These are phyloP conservation scores for Hipposideros larvatus DNA, from an alignment of 2,797 vertebrate species.

Conservation along the genomic window DNA sequence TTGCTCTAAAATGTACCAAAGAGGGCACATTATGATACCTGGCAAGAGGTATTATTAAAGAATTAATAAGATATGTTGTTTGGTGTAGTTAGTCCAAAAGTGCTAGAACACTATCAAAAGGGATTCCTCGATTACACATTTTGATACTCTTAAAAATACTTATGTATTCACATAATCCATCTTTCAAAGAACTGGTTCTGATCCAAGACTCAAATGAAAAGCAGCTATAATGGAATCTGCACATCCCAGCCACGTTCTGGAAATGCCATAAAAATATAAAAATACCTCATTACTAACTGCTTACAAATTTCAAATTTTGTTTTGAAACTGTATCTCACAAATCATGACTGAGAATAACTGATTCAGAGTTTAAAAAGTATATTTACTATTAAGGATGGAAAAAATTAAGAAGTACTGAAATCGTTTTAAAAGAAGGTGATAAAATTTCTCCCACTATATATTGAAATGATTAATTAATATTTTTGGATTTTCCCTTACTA, in stretches of 20 bases:
- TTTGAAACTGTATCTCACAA: slow-evolving; percentile 56
- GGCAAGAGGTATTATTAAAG: neutral
- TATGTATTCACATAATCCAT: slow-evolving; percentile 62
- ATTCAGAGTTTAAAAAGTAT: slow-evolving; percentile 52
- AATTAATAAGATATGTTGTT: slow-evolving; percentile 51
- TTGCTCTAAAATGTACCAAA: slow-evolving; percentile 10
- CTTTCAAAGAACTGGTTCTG: slow-evolving; percentile 64
- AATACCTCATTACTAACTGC: slow-evolving; percentile 71
- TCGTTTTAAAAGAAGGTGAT: slow-evolving; percentile 8
- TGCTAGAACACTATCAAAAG: slow-evolving; percentile 48
- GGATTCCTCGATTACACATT: slow-evolving; percentile 37
- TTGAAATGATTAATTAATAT: slow-evolving; percentile 47
- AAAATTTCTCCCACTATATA: slow-evolving; percentile 30
- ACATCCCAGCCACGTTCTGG: slow-evolving; percentile 71
- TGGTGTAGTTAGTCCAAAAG: slow-evolving; percentile 50
- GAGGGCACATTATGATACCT: neutral
- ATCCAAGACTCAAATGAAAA: slow-evolving; percentile 75
- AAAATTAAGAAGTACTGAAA: slow-evolving; percentile 63
- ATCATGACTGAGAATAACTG: slow-evolving; percentile 35
- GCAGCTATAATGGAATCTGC: slow-evolving; percentile 70
- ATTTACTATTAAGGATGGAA: slow-evolving; percentile 56
- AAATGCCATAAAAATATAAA: slow-evolving; percentile 78
- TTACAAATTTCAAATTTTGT: slow-evolving; percentile 70
- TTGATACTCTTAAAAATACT: slow-evolving; percentile 57
- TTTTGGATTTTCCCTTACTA: slow-evolving; percentile 15